A percentile compares a stretch with the other conserved stretches of the same genome.
Conservation (phyloP, 2,888 invertebrate species). For the Sarcophaga subvicina region DNA sequence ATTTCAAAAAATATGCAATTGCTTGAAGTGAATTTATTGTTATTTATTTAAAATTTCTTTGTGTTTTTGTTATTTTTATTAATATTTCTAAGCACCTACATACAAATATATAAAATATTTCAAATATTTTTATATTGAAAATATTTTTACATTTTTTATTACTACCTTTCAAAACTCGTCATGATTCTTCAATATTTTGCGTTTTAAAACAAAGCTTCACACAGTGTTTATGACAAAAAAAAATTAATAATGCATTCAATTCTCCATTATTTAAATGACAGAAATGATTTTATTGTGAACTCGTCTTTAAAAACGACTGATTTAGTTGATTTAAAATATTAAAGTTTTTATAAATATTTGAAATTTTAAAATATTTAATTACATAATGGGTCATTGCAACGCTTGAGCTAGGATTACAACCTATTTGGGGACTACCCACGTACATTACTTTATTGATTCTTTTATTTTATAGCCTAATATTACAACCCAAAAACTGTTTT, state of each 20-base stretch:
- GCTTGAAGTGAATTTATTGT: neutral
- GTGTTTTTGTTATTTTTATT: neutral
- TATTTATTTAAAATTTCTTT: slow-evolving; percentile 26
- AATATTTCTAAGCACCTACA: slow-evolving; percentile 46
- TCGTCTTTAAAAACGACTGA: no score
- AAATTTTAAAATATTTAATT: no score
- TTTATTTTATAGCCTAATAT: neutral
- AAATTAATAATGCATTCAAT: no score
- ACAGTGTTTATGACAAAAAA: no score
- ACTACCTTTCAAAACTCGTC: slow-evolving; percentile 9
- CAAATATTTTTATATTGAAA: slow-evolving; percentile 31
- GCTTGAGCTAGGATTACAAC: no score
- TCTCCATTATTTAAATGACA: no score
- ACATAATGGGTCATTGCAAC: no score
- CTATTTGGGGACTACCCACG: no score
- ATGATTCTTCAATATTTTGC: slow-evolving; percentile 29
- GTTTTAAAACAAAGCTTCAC: slow-evolving; percentile 21
- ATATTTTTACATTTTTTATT: slow-evolving; percentile 1
- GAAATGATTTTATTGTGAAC: no score
- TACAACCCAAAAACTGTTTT: slow-evolving; percentile 1
- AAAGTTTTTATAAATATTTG: no score
- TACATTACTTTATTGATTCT: no score
- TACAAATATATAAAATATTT: slow-evolving; percentile 32
- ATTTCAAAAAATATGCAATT: neutral
- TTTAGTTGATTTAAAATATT: no score